Evolutionary conservation across 1,140 invertebrate species (phyloP), one percentile per base, ranked within the genome.

Genomic region (Penaeus vannamei): DNA sequence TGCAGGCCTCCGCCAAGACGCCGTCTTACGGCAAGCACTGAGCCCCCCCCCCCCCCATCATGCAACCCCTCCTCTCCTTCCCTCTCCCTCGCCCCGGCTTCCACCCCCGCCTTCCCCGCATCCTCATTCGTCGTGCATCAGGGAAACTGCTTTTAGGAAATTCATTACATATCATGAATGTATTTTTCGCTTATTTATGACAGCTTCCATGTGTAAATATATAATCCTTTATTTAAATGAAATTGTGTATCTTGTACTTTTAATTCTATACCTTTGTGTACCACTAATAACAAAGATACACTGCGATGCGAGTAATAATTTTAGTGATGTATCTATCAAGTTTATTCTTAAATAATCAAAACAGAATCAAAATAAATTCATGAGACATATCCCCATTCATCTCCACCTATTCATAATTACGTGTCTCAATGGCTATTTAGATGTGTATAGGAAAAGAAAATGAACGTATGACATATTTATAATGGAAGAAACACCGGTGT

Each of bases 11-110:
- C 0, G 23, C 84, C 0, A 46, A 59, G 1, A 10, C 42, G 61
- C 36, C 5, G 53, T 84, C 53, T n/a, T 83, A 76, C 60, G n/a
- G 26, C 32, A 59, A 46, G 29, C 87, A 89, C 60, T 84, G 66
- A 53, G 36, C 12, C 26, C n/a, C 14, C 26, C n/a, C 17, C 46
- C 36, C 79, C 23, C 22, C 23, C 29, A n/a, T 29, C 20, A 59
- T 60, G 29, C 17, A 32, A 1, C 17, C 53, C 53, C 46, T 10
- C 14, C 8, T 10, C 69, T 10, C 69, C 32, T 23, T 32, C n/a
- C 77, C 22, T 3, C 4, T n/a, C n/a, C n/a, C 26, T 60, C 32
- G 79, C 53, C 36, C 36, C 4, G 36, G 36, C 36, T 42, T 4
- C 3, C 36, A 7, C 36, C 36, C 8, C 8, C 36, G 36, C 36